Base-by-base conservation (phyloP, 2,797 vertebrate species). In the Dendrocincla tyrannina region DNA sequence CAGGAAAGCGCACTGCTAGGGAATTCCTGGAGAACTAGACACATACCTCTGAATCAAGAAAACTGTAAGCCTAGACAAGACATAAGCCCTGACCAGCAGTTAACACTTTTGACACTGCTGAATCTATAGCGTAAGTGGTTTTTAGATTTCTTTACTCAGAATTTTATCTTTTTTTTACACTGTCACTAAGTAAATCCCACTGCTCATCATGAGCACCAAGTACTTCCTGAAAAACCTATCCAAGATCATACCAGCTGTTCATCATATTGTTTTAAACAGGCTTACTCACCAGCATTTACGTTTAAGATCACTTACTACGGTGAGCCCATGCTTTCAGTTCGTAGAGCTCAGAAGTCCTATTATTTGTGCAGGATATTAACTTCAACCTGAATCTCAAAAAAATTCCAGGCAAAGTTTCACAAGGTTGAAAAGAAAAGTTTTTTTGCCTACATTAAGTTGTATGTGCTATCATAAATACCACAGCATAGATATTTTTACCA, bases 71-170 rank as follows among this genome's bases (percentile, higher is more conserved):
- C 74, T 39, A 58, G 64, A 62, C 13, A 41, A 66, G 52, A 78
- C 46, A 17, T 19, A 73, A 68, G 70, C 88, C 50, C 47, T 76
- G 50, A 59, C 35, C 39, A 75, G 39, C 25, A 47, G 35, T 17
- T 73, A 80, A 75, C 37, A 32, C 4, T 39, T 70, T 11, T 22
- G 28, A 25, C 24, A 69, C 16, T 60, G 32, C 10, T 35, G 33
- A 62, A 69, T 8, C 6, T 1, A 0, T 15, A 62, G 53, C 6
- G 0, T 22, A 55, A 64, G 27, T 37, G 35, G 3, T 2, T 75
- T 94, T 44, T 46, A 75, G 28, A 76, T 47, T 58, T 62, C 32
- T 72, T 77, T 7, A 58, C 19, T 52, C 58, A 49, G 41, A 80
- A 35, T 44, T 77, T 68, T 75, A 2, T 39, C 20, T 39, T 74